Evolutionary conservation across 2,888 invertebrate genomes (phyloP), one percentile per base, ranked within the genome.

Genomic region (Zootermopsis nevadensis): DNA sequence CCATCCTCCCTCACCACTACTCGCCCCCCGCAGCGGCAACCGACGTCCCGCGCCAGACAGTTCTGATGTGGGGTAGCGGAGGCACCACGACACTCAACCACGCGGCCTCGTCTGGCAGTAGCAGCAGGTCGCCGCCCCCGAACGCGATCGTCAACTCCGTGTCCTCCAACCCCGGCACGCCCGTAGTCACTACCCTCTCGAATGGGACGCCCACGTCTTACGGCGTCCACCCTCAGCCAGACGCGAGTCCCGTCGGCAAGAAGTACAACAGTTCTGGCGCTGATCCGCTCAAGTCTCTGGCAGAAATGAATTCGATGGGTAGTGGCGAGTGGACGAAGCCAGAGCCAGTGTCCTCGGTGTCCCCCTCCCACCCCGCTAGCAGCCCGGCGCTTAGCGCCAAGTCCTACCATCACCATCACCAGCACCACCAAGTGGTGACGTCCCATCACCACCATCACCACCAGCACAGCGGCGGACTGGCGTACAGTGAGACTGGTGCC

Each of bases 41-140:
- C 82, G 94, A 93, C 87, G 91, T 93, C 86, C 94, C 95, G 0
- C 91, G 98, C 74, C 97, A 98, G 90, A 98, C 97, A 22, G 98
- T 97, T 82, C 92, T 98, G 72, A 97, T 98, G 97, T 98, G 97
- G 97, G 97, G 97, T 15, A 87, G 88, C 85, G 86, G 88, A 22
- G 86, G 86, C 60, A 85, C 86, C 85, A 83, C 86, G 83, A 85
- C 86, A 83, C 85, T 87, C 77, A 85, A 86, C 82, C 85, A 86
- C 85, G 80, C 85, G 85, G 79, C 77, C n/a, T 42, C 77, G n/a
- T 22, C 42, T 22, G 53, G 53, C 22, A 82, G 82, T 82, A 84
- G 67, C 85, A 86, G 66, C 83, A 84, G 83, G 80, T 85, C 53
- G 67, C 85, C 84, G 77, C 85, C 83, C 8, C n/a, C 67, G 0